These are phyloP conservation scores for Dryadula phaetusa DNA, from an alignment of 2,888 invertebrate species.

Conservation along the genomic window DNA sequence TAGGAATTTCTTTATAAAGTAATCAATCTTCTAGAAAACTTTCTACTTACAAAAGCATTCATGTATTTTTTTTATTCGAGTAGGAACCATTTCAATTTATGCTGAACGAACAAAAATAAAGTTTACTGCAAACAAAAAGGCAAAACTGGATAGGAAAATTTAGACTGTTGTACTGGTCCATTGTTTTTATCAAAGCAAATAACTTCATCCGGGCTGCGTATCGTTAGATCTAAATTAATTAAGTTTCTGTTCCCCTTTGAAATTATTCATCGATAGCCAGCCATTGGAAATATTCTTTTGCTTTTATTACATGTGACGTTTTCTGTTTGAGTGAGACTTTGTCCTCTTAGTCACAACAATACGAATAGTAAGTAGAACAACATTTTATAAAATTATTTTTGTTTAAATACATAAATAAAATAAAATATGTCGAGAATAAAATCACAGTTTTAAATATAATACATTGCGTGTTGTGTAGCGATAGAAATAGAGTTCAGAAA, in stretches of 20 bases:
- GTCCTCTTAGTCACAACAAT: too few species aligned
- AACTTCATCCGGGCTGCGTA: constrained; percentile 18
- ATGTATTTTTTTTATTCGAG: background rate
- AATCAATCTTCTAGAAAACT: constrained; percentile 17
- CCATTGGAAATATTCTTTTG: constrained; percentile 10
- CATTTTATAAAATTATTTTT: too few species aligned
- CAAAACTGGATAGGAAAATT: constrained; percentile 18
- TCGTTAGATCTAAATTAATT: constrained; percentile 29
- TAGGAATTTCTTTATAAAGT: background rate
- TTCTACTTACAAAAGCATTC: background rate
- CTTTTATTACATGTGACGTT: background rate
- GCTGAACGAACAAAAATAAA: constrained; percentile 21
- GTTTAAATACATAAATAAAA: too few species aligned
- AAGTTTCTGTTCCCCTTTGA: constrained; percentile 27
- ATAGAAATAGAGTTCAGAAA: too few species aligned
- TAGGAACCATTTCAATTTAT: background rate
- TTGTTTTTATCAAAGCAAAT: constrained; percentile 26
- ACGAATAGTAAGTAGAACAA: too few species aligned
- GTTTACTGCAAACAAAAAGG: constrained; percentile 22
- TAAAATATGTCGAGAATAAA: too few species aligned
- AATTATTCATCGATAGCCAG: constrained; percentile 17
- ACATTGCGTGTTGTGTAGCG: too few species aligned
- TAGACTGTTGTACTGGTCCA: constrained; percentile 10
- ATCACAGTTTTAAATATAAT: too few species aligned
- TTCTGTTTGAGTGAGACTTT: background rate